A percentile compares a stretch with the other conserved stretches of the same genome.
Conservation (phyloP, 2,797 vertebrate species). For the Spheniscus humboldti region DNA sequence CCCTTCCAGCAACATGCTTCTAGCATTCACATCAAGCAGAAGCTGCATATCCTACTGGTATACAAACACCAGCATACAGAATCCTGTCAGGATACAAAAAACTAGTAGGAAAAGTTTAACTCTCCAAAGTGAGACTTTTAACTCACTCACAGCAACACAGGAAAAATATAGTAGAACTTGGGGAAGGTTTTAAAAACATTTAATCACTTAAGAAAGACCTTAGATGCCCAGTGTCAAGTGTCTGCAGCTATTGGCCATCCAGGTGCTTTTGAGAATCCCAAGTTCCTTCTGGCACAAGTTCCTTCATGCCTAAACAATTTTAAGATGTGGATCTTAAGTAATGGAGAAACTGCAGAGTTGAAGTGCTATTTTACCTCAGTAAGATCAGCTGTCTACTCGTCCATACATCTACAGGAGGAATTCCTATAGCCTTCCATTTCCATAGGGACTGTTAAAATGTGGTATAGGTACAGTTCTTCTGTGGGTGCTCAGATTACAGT, state of each 20-base stretch:
- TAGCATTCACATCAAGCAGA: not conserved
- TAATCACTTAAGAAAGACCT: not conserved
- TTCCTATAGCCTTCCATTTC: not conserved
- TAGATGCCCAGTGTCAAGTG: not conserved
- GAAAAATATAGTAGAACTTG: not conserved
- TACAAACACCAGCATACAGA: not conserved
- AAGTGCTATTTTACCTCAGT: not conserved
- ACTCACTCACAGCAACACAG: not conserved
- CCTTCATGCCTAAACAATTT: not conserved
- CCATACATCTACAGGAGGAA: not conserved
- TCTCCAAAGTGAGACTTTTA: not conserved
- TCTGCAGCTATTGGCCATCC: not conserved
- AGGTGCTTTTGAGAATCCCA: not conserved
- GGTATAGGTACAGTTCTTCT: not conserved
- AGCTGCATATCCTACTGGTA: not conserved
- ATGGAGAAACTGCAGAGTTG: not conserved
- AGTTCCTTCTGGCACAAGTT: not conserved
- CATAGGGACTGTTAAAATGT: not conserved
- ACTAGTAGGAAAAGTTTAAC: not conserved
- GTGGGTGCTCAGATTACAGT: not conserved
- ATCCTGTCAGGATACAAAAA: not conserved
- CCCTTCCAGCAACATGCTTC: not conserved
- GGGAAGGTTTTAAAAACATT: not conserved
- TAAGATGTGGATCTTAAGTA: not conserved
- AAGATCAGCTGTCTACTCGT: not conserved